Conservation (phyloP, 2,113 vertebrate genomes). For the Arenaria interpres region DNA sequence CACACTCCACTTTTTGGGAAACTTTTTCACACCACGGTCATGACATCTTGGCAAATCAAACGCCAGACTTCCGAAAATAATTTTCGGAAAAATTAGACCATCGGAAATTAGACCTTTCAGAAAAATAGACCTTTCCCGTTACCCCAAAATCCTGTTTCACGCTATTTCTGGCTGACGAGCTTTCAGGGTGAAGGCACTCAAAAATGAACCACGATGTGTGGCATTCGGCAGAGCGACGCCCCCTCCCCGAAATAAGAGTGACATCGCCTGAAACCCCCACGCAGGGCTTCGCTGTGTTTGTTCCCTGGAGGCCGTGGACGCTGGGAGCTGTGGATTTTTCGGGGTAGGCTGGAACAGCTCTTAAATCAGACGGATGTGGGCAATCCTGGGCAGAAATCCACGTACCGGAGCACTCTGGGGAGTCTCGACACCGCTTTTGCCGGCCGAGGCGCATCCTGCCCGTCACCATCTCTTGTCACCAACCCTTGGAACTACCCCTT, state of each 20-base stretch:
- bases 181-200: background rate
- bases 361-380: background rate
- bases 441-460: background rate
- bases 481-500: slow-evolving; percentile 12
- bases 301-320: background rate
- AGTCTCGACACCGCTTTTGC: background rate
- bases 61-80: background rate
- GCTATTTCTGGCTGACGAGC: background rate
- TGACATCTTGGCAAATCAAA: background rate
- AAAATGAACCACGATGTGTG: background rate
- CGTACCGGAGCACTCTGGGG: background rate
- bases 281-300: background rate
- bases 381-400: background rate
- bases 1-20: background rate
- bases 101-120: too few relatives aligned
- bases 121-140: background rate
- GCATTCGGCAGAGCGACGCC: fast-evolving
- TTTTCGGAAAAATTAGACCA: too few relatives aligned
- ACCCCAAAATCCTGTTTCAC: background rate
- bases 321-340: background rate
- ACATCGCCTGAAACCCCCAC: background rate
- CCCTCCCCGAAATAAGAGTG: background rate
- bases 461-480: background rate
- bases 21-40: background rate
- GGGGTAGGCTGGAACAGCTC: background rate